Conservation (phyloP, 2,888 invertebrate genomes). For the Polydrusus cervinus region DNA sequence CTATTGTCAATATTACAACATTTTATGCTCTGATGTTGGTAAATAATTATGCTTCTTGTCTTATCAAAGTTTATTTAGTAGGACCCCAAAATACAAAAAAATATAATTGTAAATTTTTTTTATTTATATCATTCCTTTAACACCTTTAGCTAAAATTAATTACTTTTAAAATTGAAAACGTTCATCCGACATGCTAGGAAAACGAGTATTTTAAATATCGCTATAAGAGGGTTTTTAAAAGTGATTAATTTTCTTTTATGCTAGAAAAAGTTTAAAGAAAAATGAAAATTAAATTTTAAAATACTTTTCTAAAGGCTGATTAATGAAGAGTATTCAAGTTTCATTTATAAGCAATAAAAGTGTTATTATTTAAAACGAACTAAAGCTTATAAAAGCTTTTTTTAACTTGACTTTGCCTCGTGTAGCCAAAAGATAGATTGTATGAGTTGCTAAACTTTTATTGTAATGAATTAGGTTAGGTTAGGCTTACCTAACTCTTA, state of each 20-base stretch:
- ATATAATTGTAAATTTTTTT: no score
- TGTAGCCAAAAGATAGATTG: background rate
- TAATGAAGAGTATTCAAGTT: conserved; percentile 2
- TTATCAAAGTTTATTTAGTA: no score
- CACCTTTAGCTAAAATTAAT: background rate
- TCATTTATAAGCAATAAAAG: conserved; percentile 1
- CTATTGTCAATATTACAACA: no score
- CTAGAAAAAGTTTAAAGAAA: conserved; percentile 1
- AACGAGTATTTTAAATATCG: background rate
- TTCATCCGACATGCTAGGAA: background rate
- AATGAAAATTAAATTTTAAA: conserved; percentile 14
- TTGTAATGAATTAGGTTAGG: no score
- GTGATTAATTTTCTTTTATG: conserved; percentile 9
- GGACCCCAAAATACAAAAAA: no score
- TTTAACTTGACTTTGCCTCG: background rate
- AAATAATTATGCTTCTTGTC: no score
- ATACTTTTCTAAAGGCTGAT: conserved; percentile 10
- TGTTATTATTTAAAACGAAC: background rate
- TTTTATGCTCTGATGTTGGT: no score
- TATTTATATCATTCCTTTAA: no score
- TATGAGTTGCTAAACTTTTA: no score
- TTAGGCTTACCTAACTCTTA: no score
- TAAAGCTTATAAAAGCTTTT: background rate
- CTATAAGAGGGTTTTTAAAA: background rate
- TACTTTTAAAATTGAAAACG: conserved; percentile 2